Evolutionary conservation across 2,113 vertebrate species (phyloP).

Genomic region (Xyrauchen texanus): DNA sequence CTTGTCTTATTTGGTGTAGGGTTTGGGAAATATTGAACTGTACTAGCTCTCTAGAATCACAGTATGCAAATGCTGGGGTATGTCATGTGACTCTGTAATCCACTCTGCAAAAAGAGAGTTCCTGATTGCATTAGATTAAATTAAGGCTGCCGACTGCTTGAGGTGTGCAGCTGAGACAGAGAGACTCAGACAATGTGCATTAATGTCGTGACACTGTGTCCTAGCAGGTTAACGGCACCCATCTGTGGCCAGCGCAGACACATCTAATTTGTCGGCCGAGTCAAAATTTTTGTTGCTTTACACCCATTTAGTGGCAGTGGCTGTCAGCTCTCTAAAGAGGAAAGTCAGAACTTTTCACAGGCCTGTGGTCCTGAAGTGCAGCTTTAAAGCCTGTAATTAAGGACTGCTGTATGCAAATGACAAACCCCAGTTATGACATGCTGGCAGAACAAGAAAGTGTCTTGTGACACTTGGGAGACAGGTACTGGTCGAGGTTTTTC

Average conservation of each 20-base stretch:
- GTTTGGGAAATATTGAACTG: not conserved
- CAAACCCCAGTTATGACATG: constrained; percentile 58
- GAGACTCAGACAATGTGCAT: constrained; percentile 41
- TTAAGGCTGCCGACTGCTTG: constrained; percentile 53
- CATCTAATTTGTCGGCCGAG: constrained; percentile 54
- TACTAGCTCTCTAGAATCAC: constrained; percentile 20
- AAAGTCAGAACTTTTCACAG: constrained; percentile 47
- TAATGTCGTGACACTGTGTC: constrained; percentile 55
- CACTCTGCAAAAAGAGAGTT: constrained; percentile 46
- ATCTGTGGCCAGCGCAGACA: constrained; percentile 50
- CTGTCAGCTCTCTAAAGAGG: constrained; percentile 47
- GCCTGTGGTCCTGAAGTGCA: constrained; percentile 42
- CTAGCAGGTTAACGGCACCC: constrained; percentile 55
- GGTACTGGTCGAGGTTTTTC: constrained; percentile 36
- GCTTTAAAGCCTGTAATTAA: constrained; percentile 61
- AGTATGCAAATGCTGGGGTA: constrained; percentile 44
- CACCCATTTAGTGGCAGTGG: constrained; percentile 46
- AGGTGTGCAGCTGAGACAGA: constrained; percentile 38
- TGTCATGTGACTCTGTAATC: constrained; percentile 36
- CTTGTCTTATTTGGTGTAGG: no score
- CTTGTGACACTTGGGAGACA: constrained; percentile 44
- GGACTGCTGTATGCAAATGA: constrained; percentile 60
- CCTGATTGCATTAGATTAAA: constrained; percentile 58
- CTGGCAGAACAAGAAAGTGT: constrained; percentile 50
- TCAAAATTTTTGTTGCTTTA: constrained; percentile 46